Evolutionary conservation across 2,113 vertebrate species (phyloP), one percentile per base, ranked within the genome.

Genomic region (Sander vitreus): DNA sequence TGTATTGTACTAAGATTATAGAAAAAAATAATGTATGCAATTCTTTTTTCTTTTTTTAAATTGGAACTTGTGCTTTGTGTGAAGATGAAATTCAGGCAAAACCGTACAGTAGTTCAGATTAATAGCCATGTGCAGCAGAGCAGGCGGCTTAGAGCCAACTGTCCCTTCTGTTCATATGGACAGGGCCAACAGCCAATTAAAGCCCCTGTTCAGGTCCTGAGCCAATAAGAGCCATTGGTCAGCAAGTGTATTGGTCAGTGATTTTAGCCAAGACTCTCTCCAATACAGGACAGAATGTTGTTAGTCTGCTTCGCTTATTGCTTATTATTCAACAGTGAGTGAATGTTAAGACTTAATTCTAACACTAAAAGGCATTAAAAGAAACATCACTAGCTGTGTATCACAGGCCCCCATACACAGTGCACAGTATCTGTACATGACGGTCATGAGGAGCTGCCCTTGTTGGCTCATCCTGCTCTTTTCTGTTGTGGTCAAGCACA

Each of bases 101-200:
- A 80, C 50, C 77, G 63, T 33, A 73, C 80, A 74, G 77, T 45
- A 55, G 75, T 72, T 83, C 57, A 91, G 87, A 91, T 90, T 90
- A 91, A 92, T 80, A 84, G 82, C 82, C 85, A 86, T 91, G 92
- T 88, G 90, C 87, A 88, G 88, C 84, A 78, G 89, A 92, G 85
- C 90, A 88, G 88, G 91, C 82, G 66, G 90, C 92, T 84, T 27
- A 2, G 59, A 84, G 91, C 92, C 93, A 94, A 76, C 33, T 54
- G 83, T 75, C 87, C 92, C 89, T 92, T 92, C 90, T 93, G 91
- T 83, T 90, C 75, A 73, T 77, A 73, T 5, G 13, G 83, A 86
- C 83, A 71, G 47, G 87, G 90, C 91, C 89, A 90, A 67, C 76
- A 88, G 88, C 92, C 91, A 93, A 90, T 94, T 91, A 91, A 88